Evolutionary conservation across 2,113 vertebrate genomes (phyloP).

Genomic region (Centropus bengalensis): DNA sequence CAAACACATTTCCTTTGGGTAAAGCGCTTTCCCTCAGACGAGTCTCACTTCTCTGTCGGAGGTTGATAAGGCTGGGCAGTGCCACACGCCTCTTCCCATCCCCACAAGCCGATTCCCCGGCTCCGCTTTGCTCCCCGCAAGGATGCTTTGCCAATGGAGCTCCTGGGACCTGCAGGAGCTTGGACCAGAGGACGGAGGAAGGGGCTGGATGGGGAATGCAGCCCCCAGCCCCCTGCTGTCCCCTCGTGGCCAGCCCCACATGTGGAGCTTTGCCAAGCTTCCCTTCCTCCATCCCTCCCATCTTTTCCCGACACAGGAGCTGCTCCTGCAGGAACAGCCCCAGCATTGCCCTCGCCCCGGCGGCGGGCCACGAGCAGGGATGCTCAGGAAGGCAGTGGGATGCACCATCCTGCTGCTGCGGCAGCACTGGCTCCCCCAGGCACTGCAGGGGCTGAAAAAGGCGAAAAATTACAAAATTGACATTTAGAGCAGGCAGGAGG

Average conservation of each 20-base stretch:
- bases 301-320: accelerated
- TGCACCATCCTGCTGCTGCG: background rate
- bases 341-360: background rate
- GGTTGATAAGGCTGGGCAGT: background rate
- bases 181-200: accelerated
- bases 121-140: background rate
- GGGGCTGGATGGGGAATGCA: background rate
- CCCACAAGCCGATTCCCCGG: background rate
- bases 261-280: too few relatives aligned
- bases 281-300: accelerated
- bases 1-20: background rate
- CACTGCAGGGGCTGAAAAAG: accelerated
- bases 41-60: background rate
- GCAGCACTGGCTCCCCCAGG: background rate
- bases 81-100: background rate
- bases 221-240: too few relatives aligned
- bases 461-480: background rate
- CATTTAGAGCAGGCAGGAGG: background rate
- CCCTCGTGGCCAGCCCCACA: too few relatives aligned
- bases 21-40: background rate
- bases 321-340: background rate
- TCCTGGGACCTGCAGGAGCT: accelerated
- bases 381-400: background rate
- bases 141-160: background rate
- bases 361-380: background rate